phyloP scores from a whole-genome alignment of 2,888 invertebrate genomes.

The Ornithoptera priamus region DNA sequence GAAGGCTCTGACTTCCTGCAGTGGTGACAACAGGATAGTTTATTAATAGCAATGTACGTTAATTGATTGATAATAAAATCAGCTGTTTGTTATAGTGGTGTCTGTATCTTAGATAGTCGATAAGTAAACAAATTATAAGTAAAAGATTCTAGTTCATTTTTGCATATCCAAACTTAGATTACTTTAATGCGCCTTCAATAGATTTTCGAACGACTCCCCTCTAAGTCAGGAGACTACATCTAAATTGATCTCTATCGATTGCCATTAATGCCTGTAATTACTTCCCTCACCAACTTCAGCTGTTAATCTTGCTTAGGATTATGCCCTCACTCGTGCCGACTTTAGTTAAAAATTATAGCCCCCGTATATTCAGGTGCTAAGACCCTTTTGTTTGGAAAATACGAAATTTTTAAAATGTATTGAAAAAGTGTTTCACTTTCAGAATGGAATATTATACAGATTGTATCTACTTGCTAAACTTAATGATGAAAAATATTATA shows the following conservation, averaged over 20 bases:
- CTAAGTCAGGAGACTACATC: conserved; percentile 59
- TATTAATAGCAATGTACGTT: too few species aligned
- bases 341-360: conserved; percentile 65
- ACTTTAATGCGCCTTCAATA: neutral
- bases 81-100: too few species aligned
- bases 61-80: too few species aligned
- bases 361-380: conserved; percentile 29
- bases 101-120: too few species aligned
- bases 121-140: too few species aligned
- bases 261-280: conserved; percentile 75
- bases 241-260: conserved; percentile 62
- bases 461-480: neutral
- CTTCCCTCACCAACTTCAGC: conserved; percentile 52
- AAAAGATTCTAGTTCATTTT: too few species aligned
- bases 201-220: conserved; percentile 29
- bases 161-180: neutral
- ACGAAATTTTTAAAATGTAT: neutral
- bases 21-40: too few species aligned
- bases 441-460: neutral
- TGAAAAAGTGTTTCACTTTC: too few species aligned
- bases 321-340: conserved; percentile 47
- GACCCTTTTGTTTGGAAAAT: neutral
- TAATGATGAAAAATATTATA: too few species aligned
- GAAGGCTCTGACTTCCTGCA: too few species aligned
- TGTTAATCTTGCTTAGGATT: conserved; percentile 62